Base-by-base conservation (phyloP, 1,140 invertebrate genomes). In the Zaprionus ornatus region DNA sequence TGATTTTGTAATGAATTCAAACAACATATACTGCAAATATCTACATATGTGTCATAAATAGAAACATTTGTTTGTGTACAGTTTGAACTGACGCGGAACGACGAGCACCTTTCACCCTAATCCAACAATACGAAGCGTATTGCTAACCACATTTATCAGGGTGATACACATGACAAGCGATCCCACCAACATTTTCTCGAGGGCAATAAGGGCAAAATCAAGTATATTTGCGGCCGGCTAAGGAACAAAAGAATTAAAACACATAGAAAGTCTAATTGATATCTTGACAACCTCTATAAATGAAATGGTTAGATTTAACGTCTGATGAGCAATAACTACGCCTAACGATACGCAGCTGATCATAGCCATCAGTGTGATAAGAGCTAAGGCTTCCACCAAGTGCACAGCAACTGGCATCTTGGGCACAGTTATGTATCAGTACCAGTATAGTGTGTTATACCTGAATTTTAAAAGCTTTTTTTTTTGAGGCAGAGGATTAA, bases 151-250 rank as follows among this genome's bases (percentile, higher is more conserved):
- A 62, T 83, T 87, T 13, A 86, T 78, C 4, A 87, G 13, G 2
- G 23, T 2, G 19, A 78, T 55, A 0, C 62, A 27, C 9, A 25
- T 74, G 0, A 72, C 40, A 4, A 87, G 61, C 0, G 70, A 32
- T 1, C 80, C 82, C 15, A 87, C 84, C 17, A 87, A 54, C 19
- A 87, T 19, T 68, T 78, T 87, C 15, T 87, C 80, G 4, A 67
- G 52, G n/a, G 80, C 19, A 1, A 75, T 19, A 6, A 87, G 54
- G 0, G 56, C 32, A 13, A 71, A 9, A 57, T 77, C 52, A 3
- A 71, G 59, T 13, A 87, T 88, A 12, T 80, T 78, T 0, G 84
- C 84, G 35, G 83, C 83, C 19, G 83, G 83, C 83, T 88, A 67
- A 54, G 17, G 5, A 45, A 7, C 5, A 40, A 21, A 13, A 6